A percentile compares a stretch with the other conserved stretches of the same genome.
Evolutionary conservation across 2,113 vertebrate species (phyloP).

Genomic region (Cinclus mexicanus): DNA sequence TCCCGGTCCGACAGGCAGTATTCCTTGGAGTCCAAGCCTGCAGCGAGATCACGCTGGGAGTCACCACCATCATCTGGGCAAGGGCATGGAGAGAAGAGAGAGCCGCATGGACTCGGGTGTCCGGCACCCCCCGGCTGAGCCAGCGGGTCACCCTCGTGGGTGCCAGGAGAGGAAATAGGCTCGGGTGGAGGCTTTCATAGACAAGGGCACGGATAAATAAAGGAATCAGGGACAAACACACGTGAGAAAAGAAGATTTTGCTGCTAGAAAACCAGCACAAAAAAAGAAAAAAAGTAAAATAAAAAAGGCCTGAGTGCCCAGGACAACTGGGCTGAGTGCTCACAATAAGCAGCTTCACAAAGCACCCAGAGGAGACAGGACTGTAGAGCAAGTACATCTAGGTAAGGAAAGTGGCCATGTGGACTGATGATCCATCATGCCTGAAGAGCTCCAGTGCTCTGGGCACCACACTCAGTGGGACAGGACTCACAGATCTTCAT

Average conservation of each 20-base stretch:
- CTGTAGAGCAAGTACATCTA: neutral
- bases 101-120: constrained; percentile 34
- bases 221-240: neutral
- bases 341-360: neutral
- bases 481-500: neutral
- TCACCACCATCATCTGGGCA: constrained; percentile 88
- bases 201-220: neutral
- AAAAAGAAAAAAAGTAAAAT: neutral
- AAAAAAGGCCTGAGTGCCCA: neutral
- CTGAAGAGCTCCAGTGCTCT: neutral
- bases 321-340: neutral
- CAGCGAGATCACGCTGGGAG: constrained; percentile 79
- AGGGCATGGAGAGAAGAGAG: constrained; percentile 65
- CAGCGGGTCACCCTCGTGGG: neutral
- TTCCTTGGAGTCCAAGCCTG: constrained; percentile 90
- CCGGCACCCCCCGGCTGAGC: constrained; percentile 66
- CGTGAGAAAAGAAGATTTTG: neutral
- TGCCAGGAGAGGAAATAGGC: neutral
- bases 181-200: neutral
- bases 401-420: neutral
- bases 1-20: constrained; percentile 95
- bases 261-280: neutral
- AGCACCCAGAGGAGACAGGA: neutral
- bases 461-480: neutral
- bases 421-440: neutral